Evolutionary conservation across 2,797 vertebrate genomes (phyloP), one percentile per base, ranked within the genome.

Genomic region (Salmo trutta): DNA sequence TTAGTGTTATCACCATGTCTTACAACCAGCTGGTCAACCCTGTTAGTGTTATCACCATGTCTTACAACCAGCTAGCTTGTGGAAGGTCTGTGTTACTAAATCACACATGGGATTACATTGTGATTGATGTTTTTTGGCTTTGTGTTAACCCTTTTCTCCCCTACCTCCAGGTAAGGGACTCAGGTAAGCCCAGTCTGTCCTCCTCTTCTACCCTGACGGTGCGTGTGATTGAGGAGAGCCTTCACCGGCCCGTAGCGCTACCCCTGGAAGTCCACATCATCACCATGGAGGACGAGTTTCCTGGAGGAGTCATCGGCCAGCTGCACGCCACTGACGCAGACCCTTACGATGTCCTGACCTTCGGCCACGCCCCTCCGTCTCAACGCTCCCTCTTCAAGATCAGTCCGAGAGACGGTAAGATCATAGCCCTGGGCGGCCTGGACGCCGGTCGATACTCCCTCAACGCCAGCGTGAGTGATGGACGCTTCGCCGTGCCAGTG

Each of bases 281-380:
- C 79, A 98, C 97, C 16, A 97, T 99, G 96, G 98, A 99, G 90
- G 98, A 99, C 0, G 97, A 99, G 90, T 99, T 99, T 87, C 97
- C 98, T 0, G 98, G 98, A 0, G 98, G 98, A 2, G 97, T 99
- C 53, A 99, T 99, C 52, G 98, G 98, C 51, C 97, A 98, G 86
- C 95, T 99, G 62, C 98, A 99, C 0, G 98, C 98, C 76, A 98
- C 96, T 0, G 98, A 99, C 80, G 96, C 97, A 72, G 98, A 99
- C 71, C 92, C 97, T n/a, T 98, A 99, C 0, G 98, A 99, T 0
- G 96, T 95, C 3, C 94, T 99, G 80, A 96, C 95, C 0, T 99
- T 97, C 12, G 94, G 95, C 0, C 94, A 99, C 16, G 96, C 95
- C 29, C 92, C 89, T 0, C 94, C 97, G 0, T 95, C 96, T 78